Percentiles rank a stretch among this genome's conserved stretches.
Conservation (phyloP, 2,797 vertebrate species). For the Limosa lapponica region DNA sequence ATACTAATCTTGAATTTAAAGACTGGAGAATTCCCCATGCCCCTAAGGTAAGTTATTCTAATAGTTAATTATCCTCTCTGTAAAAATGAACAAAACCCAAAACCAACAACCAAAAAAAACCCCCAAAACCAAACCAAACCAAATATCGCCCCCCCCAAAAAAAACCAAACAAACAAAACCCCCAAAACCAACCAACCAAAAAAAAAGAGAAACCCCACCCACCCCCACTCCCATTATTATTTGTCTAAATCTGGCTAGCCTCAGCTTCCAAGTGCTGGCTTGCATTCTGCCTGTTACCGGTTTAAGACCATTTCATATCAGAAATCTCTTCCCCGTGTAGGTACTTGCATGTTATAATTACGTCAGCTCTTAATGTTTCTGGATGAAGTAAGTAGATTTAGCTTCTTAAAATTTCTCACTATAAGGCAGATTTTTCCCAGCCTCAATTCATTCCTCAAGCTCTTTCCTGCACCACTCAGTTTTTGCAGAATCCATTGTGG, state of each 20-base stretch:
- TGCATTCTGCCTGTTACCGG: not conserved
- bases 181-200: not conserved
- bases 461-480: not conserved
- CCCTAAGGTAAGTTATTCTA: conserved; percentile 29
- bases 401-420: not conserved
- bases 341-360: conserved; percentile 12
- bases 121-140: rapidly evolving
- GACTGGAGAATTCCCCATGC: conserved; percentile 18
- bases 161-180: not conserved
- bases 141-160: not conserved
- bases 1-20: conserved; percentile 37
- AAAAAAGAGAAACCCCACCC: no score
- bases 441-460: not conserved
- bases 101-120: not conserved
- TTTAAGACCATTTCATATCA: not conserved
- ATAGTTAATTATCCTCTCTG: not conserved
- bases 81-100: not conserved
- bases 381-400: not conserved
- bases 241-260: not conserved
- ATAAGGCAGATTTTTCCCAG: not conserved
- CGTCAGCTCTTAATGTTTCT: not conserved
- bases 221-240: not conserved
- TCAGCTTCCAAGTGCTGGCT: not conserved
- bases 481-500: not conserved
- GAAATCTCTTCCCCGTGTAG: conserved; percentile 5